phyloP scores from a whole-genome alignment of 2,888 invertebrate genomes.

The Leucoptera coffeella region DNA sequence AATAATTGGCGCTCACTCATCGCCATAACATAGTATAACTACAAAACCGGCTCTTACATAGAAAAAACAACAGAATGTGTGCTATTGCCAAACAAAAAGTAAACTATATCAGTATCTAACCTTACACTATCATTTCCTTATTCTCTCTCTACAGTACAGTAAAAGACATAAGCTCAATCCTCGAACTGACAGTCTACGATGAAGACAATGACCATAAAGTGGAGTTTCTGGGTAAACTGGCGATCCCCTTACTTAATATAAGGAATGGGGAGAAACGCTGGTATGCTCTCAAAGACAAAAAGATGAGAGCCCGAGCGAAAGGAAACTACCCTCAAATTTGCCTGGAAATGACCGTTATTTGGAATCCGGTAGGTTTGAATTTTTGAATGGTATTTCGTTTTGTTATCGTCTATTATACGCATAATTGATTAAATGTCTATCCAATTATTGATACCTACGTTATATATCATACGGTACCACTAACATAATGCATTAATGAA shows the following conservation, averaged over 20 bases:
- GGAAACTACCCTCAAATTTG: slow-evolving; percentile 85
- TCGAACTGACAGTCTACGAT: slow-evolving; percentile 95
- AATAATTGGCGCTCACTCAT: too few species aligned
- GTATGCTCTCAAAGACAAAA: slow-evolving; percentile 96
- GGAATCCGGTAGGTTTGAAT: slow-evolving; percentile 71
- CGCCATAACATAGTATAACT: too few species aligned
- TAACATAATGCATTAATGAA: too few species aligned
- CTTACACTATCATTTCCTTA: background rate
- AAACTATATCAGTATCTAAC: too few species aligned
- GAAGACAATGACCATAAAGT: slow-evolving; percentile 98
- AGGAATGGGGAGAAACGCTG: slow-evolving; percentile 88
- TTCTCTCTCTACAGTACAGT: slow-evolving; percentile 59
- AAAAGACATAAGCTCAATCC: slow-evolving; percentile 91
- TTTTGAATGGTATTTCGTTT: too few species aligned
- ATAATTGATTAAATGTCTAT: too few species aligned
- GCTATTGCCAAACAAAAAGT: too few species aligned
- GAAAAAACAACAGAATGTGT: too few species aligned
- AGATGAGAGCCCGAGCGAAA: slow-evolving; percentile 83
- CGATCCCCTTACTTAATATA: slow-evolving; percentile 80
- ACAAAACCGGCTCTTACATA: too few species aligned
- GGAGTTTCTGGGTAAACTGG: slow-evolving; percentile 91
- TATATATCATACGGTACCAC: too few species aligned
- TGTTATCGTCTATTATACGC: too few species aligned
- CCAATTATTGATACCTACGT: too few species aligned
- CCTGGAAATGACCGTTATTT: slow-evolving; percentile 85